Evolutionary conservation across 2,797 vertebrate species (phyloP).

Genomic region (Ficedula albicollis): DNA sequence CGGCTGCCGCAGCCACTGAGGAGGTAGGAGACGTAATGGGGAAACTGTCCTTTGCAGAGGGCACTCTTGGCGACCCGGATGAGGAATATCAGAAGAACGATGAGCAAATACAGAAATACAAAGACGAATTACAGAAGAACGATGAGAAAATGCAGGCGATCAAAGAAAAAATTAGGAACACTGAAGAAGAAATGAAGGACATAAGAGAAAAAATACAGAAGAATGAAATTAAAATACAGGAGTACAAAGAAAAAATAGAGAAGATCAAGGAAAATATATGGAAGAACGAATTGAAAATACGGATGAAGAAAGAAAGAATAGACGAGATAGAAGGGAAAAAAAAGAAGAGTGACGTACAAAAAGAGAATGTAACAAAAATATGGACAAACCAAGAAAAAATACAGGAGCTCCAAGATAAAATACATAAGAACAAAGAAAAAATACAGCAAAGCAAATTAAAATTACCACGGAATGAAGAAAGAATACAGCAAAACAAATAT

Average conservation of each 20-base stretch:
- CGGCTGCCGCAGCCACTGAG: neutral
- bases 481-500: neutral
- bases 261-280: neutral
- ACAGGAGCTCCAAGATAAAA: neutral
- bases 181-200: neutral
- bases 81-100: neutral
- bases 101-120: neutral
- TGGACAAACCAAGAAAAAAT: neutral
- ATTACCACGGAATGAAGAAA: neutral
- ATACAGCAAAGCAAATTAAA: neutral
- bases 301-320: neutral
- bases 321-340: neutral
- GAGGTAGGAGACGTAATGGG: neutral
- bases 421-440: neutral
- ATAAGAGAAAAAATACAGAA: neutral
- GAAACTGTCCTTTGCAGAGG: neutral
- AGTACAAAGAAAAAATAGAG: neutral
- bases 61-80: rapidly evolving
- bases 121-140: neutral
- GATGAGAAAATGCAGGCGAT: neutral
- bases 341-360: neutral
- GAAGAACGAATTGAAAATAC: neutral
- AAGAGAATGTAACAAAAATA: neutral
- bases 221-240: neutral
- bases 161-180: neutral